A percentile compares a stretch with the other conserved stretches of the same genome.
These are phyloP conservation scores for Trematomus bernacchii DNA, from an alignment of 2,797 vertebrate species.

Conservation along the genomic window DNA sequence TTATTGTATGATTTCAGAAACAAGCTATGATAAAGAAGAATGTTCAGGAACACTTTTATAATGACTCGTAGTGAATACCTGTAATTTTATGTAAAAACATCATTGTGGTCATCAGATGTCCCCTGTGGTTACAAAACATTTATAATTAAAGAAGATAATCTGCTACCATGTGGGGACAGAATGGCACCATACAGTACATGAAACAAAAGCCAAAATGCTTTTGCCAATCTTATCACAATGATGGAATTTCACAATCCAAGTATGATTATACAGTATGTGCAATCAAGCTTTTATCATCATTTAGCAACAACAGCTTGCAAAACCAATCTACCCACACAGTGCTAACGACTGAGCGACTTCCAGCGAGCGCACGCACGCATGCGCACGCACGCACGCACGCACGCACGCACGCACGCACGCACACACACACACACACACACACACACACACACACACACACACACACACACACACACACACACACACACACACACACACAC, in stretches of 20 bases:
- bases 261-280: neutral
- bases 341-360: neutral
- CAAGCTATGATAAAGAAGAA: neutral
- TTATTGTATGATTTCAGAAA: neutral
- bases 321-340: slow-evolving; percentile 17
- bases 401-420: neutral
- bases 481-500: too few species aligned
- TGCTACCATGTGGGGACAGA: neutral
- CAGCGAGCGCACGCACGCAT: too few species aligned
- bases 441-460: neutral
- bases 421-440: neutral
- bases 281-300: slow-evolving; percentile 20
- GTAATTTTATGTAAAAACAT: neutral
- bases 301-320: slow-evolving; percentile 23
- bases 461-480: neutral
- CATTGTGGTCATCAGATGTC: neutral
- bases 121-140: neutral
- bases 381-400: too few species aligned
- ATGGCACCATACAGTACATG: too few species aligned
- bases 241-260: neutral
- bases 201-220: neutral
- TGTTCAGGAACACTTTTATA: neutral
- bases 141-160: neutral
- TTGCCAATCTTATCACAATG: neutral
- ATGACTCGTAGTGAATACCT: neutral